Conservation (phyloP, 2,113 vertebrate genomes). For the Megaptera novaeangliae region DNA sequence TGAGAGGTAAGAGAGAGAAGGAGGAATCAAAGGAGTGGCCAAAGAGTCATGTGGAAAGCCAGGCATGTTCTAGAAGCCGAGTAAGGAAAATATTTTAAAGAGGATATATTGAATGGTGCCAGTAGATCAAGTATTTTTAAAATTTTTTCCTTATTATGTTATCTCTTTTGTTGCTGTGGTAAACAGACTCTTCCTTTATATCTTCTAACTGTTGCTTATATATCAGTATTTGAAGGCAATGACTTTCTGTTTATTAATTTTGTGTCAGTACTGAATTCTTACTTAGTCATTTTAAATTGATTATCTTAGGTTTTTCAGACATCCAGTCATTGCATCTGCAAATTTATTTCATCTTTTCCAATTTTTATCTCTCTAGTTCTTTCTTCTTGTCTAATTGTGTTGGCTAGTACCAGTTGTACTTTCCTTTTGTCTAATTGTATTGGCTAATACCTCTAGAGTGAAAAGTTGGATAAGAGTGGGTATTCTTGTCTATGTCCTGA, state of each 20-base stretch:
- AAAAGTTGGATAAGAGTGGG: background rate
- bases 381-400: background rate
- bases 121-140: background rate
- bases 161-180: background rate
- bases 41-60: background rate
- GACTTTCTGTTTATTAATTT: slow-evolving; percentile 6
- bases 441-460: background rate
- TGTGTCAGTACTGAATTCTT: background rate
- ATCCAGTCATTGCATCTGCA: background rate
- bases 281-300: background rate
- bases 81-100: background rate
- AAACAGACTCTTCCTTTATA: background rate
- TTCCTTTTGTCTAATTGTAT: background rate
- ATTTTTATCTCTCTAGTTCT: background rate
- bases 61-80: background rate
- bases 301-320: slow-evolving; percentile 7
- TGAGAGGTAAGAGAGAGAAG: background rate
- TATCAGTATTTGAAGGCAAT: background rate
- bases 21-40: background rate
- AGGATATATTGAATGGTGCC: background rate
- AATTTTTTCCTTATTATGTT: background rate
- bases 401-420: background rate
- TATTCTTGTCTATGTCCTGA: background rate
- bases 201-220: background rate
- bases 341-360: background rate